Evolutionary conservation across 2,888 invertebrate genomes (phyloP).

Genomic region (Tridacna crocea): DNA sequence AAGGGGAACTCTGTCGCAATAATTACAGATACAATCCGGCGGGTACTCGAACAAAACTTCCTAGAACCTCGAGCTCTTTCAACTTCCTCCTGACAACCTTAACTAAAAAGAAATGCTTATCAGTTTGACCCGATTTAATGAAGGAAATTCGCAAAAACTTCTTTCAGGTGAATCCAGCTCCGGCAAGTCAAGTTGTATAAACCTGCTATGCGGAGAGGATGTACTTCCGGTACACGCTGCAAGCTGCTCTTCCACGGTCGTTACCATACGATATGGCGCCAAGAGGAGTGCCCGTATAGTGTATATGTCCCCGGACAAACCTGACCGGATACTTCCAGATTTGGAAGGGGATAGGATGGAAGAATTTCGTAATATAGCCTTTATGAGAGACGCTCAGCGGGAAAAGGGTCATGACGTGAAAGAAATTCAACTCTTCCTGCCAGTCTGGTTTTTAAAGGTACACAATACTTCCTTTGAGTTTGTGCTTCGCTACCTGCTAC

Average conservation of each 20-base stretch:
- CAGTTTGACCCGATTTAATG: too few relatives aligned
- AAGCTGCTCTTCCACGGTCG: constrained; percentile 76
- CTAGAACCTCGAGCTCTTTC: too few relatives aligned
- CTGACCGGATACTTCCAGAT: constrained; percentile 34
- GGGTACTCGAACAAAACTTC: too few relatives aligned
- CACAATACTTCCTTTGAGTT: not conserved
- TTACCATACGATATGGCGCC: constrained; percentile 69
- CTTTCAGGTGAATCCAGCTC: constrained; percentile 78
- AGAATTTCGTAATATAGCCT: constrained; percentile 39
- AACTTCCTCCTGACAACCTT: too few relatives aligned
- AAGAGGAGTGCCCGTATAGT: constrained; percentile 59
- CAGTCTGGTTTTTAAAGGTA: constrained; percentile 59
- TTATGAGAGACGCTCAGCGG: constrained; percentile 38
- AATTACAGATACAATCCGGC: too few relatives aligned
- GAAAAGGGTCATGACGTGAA: constrained; percentile 52
- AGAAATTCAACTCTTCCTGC: constrained; percentile 60
- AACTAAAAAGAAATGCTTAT: too few relatives aligned
- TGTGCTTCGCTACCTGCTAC: too few relatives aligned
- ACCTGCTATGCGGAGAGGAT: constrained; percentile 74
- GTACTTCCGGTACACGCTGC: constrained; percentile 64
- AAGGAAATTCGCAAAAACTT: too few relatives aligned
- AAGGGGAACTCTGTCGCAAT: too few relatives aligned
- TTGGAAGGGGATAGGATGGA: constrained; percentile 40
- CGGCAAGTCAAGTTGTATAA: constrained; percentile 79
- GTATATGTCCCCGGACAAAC: constrained; percentile 40